phyloP scores from a whole-genome alignment of 1,140 invertebrate species.

The Leptoteleia sp. region DNA sequence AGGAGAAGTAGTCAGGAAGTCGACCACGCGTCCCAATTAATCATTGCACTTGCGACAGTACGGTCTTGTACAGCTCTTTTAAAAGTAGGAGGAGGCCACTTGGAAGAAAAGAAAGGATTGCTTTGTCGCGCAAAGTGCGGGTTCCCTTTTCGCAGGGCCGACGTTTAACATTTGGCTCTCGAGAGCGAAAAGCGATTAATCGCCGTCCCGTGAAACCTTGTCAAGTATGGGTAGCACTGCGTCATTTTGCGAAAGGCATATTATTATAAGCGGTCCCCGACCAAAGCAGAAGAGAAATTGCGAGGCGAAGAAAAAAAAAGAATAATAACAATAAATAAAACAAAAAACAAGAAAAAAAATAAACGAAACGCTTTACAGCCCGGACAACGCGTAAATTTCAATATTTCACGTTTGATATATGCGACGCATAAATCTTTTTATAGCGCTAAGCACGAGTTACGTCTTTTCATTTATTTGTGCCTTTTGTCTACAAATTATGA shows the following conservation, averaged over 20 bases:
- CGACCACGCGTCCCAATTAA: conserved; percentile 62
- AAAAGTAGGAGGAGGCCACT: conserved; percentile 14
- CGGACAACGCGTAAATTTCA: conserved; percentile 55
- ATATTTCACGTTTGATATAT: conserved; percentile 64
- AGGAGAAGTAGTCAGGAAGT: conserved; percentile 34
- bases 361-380: conserved; percentile 38
- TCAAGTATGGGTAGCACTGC: conserved; percentile 63
- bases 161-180: conserved; percentile 52
- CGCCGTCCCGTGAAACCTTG: too few relatives aligned
- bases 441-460: conserved; percentile 48
- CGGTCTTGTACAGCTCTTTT: conserved; percentile 46
- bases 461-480: conserved; percentile 55
- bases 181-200: conserved; percentile 64
- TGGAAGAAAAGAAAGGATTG: conserved; percentile 34
- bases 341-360: too few relatives aligned
- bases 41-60: conserved; percentile 61
- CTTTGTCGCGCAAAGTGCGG: conserved; percentile 61
- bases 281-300: conserved; percentile 19
- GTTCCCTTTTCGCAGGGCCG: conserved; percentile 51
- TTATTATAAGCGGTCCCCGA: conserved; percentile 58
- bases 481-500: conserved; percentile 62
- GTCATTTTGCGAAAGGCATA: conserved; percentile 61
- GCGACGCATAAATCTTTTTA: conserved; percentile 50
- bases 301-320: too few relatives aligned
- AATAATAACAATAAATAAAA: too few relatives aligned